Percentiles rank a stretch among this genome's conserved stretches.
phyloP scores from a whole-genome alignment of 35 echinoderm and acorn worm species.

The Amphiura filiformis region DNA sequence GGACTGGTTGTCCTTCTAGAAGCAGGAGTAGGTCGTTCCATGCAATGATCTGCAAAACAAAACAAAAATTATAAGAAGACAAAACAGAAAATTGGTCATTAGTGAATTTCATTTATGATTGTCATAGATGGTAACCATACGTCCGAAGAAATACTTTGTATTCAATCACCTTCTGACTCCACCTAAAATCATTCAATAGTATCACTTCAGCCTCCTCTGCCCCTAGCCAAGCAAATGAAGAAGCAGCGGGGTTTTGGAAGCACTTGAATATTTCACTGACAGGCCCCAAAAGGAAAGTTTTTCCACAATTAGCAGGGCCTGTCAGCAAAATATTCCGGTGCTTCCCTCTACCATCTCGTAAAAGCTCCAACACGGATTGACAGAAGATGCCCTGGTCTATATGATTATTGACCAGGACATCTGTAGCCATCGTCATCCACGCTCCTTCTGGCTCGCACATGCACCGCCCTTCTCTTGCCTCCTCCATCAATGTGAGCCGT shows the following conservation, averaged over 20 bases:
- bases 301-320: slow-evolving; percentile 40
- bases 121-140: too few relatives aligned
- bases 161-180: neutral
- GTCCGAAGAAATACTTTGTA: too few relatives aligned
- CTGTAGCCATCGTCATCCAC: neutral
- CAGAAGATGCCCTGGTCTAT: neutral
- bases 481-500: neutral
- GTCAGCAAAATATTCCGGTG: slow-evolving; percentile 31
- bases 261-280: neutral
- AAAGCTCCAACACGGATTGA: neutral
- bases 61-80: too few relatives aligned
- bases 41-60: slow-evolving; percentile 22
- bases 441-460: neutral
- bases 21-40: slow-evolving; percentile 44
- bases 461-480: neutral
- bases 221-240: slow-evolving; percentile 33
- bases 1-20: slow-evolving; percentile 25
- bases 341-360: slow-evolving; percentile 19
- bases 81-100: too few relatives aligned
- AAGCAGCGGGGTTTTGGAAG: slow-evolving; percentile 21
- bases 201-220: slow-evolving; percentile 24
- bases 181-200: slow-evolving; percentile 32
- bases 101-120: too few relatives aligned
- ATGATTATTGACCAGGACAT: neutral
- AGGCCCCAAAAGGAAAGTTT: slow-evolving; percentile 35